phyloP scores from a whole-genome alignment of 2,888 invertebrate genomes.

The Aproaerema taeniolella region DNA sequence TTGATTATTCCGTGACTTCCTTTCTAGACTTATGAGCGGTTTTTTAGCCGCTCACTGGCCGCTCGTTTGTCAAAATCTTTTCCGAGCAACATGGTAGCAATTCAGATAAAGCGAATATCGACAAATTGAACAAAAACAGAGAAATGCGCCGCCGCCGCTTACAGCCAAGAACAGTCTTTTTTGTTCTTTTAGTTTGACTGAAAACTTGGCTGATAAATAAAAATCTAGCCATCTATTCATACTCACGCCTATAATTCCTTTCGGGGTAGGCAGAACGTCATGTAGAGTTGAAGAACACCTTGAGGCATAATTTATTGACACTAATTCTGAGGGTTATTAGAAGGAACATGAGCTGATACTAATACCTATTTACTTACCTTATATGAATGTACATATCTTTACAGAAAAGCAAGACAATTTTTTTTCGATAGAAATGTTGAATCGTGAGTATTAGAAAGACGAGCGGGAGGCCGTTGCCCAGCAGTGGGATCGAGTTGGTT shows the following conservation, averaged over 20 bases:
- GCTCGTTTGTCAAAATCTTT: slow-evolving; percentile 37
- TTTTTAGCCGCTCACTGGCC: neutral
- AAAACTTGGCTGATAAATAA: neutral
- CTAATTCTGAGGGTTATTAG: too few relatives aligned
- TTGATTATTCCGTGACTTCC: neutral
- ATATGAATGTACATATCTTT: too few relatives aligned
- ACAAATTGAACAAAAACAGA: slow-evolving; percentile 60
- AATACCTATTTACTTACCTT: too few relatives aligned
- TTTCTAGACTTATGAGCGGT: neutral
- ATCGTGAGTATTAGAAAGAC: too few relatives aligned
- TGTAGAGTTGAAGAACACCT: neutral
- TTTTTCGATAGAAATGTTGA: too few relatives aligned
- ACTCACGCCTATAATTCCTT: neutral
- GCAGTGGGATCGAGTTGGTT: too few relatives aligned
- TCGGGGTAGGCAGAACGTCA: too few relatives aligned
- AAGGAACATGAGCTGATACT: neutral
- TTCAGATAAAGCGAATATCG: slow-evolving; percentile 66
- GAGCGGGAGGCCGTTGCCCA: too few relatives aligned
- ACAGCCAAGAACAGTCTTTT: slow-evolving; percentile 2
- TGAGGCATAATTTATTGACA: too few relatives aligned
- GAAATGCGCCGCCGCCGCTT: slow-evolving; percentile 19
- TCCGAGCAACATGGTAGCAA: slow-evolving; percentile 68
- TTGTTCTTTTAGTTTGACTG: neutral
- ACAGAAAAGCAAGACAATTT: too few relatives aligned
- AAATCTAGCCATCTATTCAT: neutral